These are phyloP conservation scores for Drosophila neocordata DNA, from an alignment of 1,140 invertebrate species.

Conservation along the genomic window DNA sequence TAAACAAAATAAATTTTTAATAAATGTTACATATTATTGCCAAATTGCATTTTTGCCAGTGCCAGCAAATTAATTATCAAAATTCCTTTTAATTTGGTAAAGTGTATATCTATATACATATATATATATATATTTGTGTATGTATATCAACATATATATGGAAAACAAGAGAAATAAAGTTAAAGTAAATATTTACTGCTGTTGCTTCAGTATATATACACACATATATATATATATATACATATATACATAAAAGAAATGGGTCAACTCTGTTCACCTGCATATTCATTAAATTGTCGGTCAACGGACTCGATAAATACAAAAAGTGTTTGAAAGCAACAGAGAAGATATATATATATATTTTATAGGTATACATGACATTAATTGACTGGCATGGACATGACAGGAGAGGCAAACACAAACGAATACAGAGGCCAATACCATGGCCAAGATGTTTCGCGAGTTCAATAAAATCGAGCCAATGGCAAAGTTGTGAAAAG, in stretches of 20 bases:
- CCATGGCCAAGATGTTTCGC: not conserved
- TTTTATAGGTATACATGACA: not conserved
- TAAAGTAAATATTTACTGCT: conserved; percentile 2
- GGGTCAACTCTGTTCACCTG: no score
- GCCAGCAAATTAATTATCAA: no score
- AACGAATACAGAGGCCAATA: not conserved
- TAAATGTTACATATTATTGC: no score
- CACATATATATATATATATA: no score
- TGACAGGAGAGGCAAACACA: conserved; percentile 1
- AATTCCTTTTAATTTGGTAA: no score
- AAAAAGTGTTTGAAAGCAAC: not conserved
- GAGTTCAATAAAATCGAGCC: not conserved
- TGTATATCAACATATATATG: not conserved
- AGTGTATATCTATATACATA: no score
- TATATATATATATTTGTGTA: not conserved
- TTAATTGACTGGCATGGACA: conserved; percentile 9
- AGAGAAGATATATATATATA: not conserved
- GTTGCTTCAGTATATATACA: not conserved
- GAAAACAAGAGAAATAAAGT: not conserved
- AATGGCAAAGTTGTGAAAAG: not conserved
- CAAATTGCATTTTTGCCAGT: no score
- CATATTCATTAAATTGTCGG: not conserved
- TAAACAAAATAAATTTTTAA: no score
- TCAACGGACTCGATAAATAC: not conserved
- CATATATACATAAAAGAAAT: no score